Evolutionary conservation across 2,797 vertebrate species (phyloP), one percentile per base, ranked within the genome.

Genomic region (Sebastes kiyomatsui): DNA sequence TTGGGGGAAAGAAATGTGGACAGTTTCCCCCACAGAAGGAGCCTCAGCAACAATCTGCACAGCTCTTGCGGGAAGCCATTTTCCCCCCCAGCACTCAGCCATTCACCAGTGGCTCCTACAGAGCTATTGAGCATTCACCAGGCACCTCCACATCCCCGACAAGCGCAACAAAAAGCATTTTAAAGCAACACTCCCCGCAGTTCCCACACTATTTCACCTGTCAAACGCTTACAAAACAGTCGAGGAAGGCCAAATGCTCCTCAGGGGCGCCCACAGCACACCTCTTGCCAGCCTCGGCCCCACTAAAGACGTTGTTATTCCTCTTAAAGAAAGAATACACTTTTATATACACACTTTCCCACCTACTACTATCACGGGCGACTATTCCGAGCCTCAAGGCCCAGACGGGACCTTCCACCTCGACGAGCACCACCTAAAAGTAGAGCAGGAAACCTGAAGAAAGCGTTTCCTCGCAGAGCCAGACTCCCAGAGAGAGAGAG

Each of bases 191-290:
- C 88, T 94, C 93, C 92, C 90, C 6, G 83, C 87, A 85, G 93
- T 95, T 95, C 94, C 94, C 94, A 95, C 94, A 95, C 93, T 95
- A 94, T 94, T 94, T 95, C 94, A 95, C 94, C 94, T 95, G 94
- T 95, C 94, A 94, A 92, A 88, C 25, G 70, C 92, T 92, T 91
- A 94, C 93, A 94, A 93, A 93, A 92, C 91, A 89, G 82, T 75
- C 16, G 12, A 75, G 77, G 88, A 89, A 82, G 90, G 91, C 90
- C 89, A 92, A 92, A 84, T 52, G 79, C 87, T 90, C 87, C 87
- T 91, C 86, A 71, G 89, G 85, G 90, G 90, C 80, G 72, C 90
- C 84, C 84, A 78, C 86, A 59, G 90, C 87, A 84, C 92, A 94
- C 93, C 93, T 95, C 94, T 92, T 92, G 93, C 93, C 93, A 94